These are phyloP conservation scores for Pangasius larnaudii DNA, from an alignment of 2,797 vertebrate genomes.

Conservation along the genomic window DNA sequence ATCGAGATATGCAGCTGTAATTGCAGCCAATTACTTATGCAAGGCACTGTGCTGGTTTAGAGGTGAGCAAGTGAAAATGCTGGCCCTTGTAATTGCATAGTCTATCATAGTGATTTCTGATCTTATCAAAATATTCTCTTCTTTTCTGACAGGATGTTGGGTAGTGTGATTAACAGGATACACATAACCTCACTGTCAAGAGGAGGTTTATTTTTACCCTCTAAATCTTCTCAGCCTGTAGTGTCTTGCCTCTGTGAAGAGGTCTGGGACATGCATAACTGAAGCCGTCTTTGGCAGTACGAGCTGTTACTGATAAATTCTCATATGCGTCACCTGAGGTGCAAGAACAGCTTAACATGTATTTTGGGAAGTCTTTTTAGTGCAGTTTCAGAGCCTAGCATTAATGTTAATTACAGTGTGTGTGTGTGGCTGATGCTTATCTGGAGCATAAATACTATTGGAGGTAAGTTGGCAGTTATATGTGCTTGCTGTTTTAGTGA, in stretches of 20 bases:
- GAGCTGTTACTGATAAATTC: background rate
- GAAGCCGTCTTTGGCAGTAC: background rate
- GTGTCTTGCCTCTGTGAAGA: slow-evolving; percentile 64
- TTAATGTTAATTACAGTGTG: background rate
- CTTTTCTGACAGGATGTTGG: background rate
- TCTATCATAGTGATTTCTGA: background rate
- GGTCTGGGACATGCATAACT: background rate
- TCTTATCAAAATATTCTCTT: background rate
- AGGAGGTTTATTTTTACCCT: slow-evolving; percentile 77
- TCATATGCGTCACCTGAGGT: background rate
- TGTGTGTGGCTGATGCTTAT: background rate
- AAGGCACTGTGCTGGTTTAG: background rate
- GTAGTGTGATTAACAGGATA: background rate
- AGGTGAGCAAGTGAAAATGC: background rate
- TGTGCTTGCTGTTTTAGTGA: background rate
- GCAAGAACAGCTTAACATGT: background rate
- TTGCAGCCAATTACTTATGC: background rate
- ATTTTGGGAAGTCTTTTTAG: background rate
- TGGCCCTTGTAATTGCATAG: background rate
- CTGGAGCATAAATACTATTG: background rate
- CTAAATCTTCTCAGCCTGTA: slow-evolving; percentile 78
- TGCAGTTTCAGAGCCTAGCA: background rate
- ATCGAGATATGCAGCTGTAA: background rate
- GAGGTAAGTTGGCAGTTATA: slow-evolving; percentile 2
- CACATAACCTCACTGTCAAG: slow-evolving; percentile 23